Conservation (phyloP, 1,140 invertebrate species). For the Bombus huntii region DNA sequence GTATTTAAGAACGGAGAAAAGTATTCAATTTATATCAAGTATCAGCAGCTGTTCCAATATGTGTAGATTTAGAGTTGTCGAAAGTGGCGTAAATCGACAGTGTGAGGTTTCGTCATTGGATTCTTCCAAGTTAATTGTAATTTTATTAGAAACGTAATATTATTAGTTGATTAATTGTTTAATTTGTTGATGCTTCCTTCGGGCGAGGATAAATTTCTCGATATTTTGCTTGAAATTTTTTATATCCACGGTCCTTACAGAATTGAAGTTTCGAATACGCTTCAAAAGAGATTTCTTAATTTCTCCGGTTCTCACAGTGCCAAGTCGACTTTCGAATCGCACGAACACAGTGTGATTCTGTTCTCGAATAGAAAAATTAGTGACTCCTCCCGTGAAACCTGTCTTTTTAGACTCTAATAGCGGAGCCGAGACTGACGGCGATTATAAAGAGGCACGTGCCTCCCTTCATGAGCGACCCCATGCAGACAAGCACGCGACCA, state of each 20-base stretch:
- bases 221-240: not conserved
- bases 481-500: conserved; percentile 74
- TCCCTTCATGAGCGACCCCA: conserved; percentile 69
- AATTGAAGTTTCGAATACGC: not conserved
- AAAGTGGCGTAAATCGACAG: too few relatives aligned
- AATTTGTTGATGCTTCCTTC: too few relatives aligned
- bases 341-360: not conserved
- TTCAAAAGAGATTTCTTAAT: not conserved
- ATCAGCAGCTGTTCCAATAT: too few relatives aligned
- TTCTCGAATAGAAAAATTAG: conserved; percentile 21
- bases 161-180: too few relatives aligned
- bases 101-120: too few relatives aligned
- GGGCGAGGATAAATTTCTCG: too few relatives aligned
- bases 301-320: conserved; percentile 2
- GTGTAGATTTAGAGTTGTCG: too few relatives aligned
- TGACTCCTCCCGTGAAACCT: conserved; percentile 53
- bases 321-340: not conserved
- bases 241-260: accelerated
- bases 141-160: too few relatives aligned
- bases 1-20: too few relatives aligned
- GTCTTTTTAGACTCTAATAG: conserved; percentile 62
- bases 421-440: conserved; percentile 48
- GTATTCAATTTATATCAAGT: too few relatives aligned
- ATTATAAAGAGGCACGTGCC: conserved; percentile 78
- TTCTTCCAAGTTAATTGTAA: too few relatives aligned